Conservation (phyloP, 2,113 vertebrate species). For the Urocolius indicus region DNA sequence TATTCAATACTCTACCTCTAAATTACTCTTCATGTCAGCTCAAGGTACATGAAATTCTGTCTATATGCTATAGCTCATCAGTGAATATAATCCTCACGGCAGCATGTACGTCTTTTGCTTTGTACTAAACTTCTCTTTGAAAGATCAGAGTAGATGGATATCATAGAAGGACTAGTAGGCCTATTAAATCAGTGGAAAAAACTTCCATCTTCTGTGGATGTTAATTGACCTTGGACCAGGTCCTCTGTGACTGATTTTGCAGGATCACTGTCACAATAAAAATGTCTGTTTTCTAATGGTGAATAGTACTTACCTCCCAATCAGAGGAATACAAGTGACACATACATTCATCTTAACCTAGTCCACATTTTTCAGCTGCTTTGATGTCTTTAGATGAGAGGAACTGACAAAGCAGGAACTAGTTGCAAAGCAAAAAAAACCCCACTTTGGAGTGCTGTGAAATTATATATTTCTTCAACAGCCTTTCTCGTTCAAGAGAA, state of each 20-base stretch:
- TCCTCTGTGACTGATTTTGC: neutral
- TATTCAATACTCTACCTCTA: conserved; percentile 47
- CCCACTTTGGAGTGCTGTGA: neutral
- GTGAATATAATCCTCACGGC: neutral
- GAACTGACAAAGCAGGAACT: neutral
- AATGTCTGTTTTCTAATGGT: neutral
- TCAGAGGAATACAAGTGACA: neutral
- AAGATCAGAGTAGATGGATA: neutral
- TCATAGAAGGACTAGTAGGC: neutral
- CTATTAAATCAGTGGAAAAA: conserved; percentile 12
- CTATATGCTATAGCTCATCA: neutral
- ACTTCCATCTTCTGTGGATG: neutral
- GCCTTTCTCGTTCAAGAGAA: neutral
- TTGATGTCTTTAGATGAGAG: neutral
- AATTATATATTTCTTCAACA: neutral
- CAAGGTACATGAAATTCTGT: neutral
- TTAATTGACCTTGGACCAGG: neutral
- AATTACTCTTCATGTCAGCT: conserved; percentile 32
- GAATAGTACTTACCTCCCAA: neutral
- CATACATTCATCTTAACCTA: conserved; percentile 10
- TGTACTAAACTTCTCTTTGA: neutral
- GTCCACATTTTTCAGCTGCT: neutral
- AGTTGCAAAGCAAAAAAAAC: neutral
- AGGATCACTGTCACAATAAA: neutral
- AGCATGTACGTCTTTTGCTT: neutral